Evolutionary conservation across 2,797 vertebrate genomes (phyloP).

Genomic region (Rousettus madagascariensis): DNA sequence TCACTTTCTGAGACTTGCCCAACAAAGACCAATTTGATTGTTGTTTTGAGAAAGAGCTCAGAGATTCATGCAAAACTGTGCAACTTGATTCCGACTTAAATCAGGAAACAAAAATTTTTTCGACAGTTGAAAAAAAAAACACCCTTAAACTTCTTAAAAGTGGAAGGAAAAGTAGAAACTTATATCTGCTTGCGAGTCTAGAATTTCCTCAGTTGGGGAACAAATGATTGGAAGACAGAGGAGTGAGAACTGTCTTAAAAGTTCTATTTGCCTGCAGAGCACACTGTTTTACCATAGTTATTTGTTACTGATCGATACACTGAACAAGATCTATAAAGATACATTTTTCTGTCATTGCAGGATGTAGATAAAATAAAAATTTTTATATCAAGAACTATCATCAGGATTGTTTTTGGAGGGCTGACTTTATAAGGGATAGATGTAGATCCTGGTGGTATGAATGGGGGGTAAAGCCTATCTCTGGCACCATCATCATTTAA

Average conservation of each 20-base stretch:
- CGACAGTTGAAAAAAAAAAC: neutral
- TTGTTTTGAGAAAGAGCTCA: neutral
- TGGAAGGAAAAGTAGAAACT: neutral
- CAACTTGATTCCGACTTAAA: neutral
- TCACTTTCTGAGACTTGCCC: neutral
- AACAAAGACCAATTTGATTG: neutral
- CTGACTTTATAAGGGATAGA: neutral
- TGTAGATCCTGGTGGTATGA: neutral
- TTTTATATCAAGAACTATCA: neutral
- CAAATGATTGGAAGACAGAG: neutral
- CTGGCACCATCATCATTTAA: neutral
- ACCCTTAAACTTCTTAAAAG: neutral
- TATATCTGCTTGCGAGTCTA: neutral
- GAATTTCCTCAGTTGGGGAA: neutral
- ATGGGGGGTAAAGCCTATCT: accelerated
- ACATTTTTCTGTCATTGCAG: neutral
- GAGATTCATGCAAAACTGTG: neutral
- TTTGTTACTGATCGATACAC: neutral
- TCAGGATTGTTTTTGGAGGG: neutral
- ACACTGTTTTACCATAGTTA: neutral
- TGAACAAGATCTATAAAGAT: neutral
- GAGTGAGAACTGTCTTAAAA: neutral
- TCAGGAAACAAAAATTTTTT: neutral
- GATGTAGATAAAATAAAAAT: neutral
- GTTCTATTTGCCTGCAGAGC: neutral